Evolutionary conservation across 2,113 vertebrate species (phyloP), one percentile per base, ranked within the genome.

Genomic region (Eolophus roseicapilla): DNA sequence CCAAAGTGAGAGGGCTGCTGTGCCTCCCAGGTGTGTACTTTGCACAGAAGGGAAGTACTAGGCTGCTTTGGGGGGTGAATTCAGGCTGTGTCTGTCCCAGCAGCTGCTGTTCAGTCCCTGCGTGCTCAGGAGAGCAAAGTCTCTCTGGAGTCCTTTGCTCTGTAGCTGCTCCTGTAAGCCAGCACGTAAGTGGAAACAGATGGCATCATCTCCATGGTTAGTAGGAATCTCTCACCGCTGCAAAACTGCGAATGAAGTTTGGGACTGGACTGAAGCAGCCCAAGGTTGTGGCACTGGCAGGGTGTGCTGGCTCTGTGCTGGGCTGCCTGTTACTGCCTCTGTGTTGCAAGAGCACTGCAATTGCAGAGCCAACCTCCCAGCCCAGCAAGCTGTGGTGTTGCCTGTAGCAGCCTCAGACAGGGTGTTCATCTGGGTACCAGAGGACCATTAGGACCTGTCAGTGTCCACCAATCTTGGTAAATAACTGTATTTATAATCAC

Each of bases 111-210:
- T 80, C 52, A 28, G 29, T 76, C 24, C 52, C 55, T 20, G 0
- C 31, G 33, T 23, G 41, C 82, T 41, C 17, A 55, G 86, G 81
- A 85, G 57, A 82, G 63, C 35, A 65, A 62, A 67, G n/a, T 31
- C 65, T 73, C 78, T 44, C 65, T 41, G 24, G 39, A 89, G 44
- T 60, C 52, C 74, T 68, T 87, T 91, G 33, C 65, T 82, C 47
- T 62, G 57, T 39, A 65, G 86, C 87, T 4, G 18, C 23, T 88
- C 59, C 75, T 88, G 85, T 3, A 13, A 88, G 90, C 93, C 84
- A 82, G 84, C 63, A 43, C 1, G 0, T 95, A 96, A 95, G 27
- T 86, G 85, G 87, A 65, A 96, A 46, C 95, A 96, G 94, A 94
- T 93, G 93, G 90, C 17, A 9, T 80, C 70, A 19, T 82, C 78